Evolutionary conservation across 1,140 invertebrate species (phyloP), one percentile per base, ranked within the genome.

Genomic region (Drosophila bocki): DNA sequence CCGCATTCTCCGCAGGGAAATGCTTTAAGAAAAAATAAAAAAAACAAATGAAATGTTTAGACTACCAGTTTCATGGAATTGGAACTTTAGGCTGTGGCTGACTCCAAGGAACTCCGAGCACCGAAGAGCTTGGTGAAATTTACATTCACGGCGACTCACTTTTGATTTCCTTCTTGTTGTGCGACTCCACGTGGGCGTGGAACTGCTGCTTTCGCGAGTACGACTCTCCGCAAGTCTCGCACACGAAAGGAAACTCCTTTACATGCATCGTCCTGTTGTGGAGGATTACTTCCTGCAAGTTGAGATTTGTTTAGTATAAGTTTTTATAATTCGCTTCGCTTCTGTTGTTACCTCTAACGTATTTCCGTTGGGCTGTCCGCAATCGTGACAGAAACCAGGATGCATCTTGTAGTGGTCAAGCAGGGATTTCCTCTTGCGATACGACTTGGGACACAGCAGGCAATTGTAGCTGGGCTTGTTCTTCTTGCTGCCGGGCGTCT

Each of bases 231-330:
- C 92, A 93, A 7, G 83, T 92, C 26, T 93, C 92, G 56, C 92
- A 93, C 8, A 93, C 90, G 63, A 93, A 93, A n/a, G 92, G 92
- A 61, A 91, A 93, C 77, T 93, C 91, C 71, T 93, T 92, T 7
- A 85, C 78, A 51, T 93, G 92, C 72, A 92, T 79, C 7, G 81
- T 92, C 29, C 87, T 75, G 70, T 93, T 93, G 45, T 93, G 92
- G 19, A 91, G 86, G 33, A 93, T 92, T 12, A 92, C 86, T 72
- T 93, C 92, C 92, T 93, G 22, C 0, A 75, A 75, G 41, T 13
- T 22, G 47, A 26, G 15, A 9, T 53, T 61, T 35, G 48, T 51
- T 32, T 9, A 26, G 17, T 44, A 42, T 3, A 53, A 12, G n/a
- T 15, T 11, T 26, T 59, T 9, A n/a, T 33, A 44, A 48, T 32